Percentiles rank a stretch among this genome's conserved stretches.
Conservation (phyloP, 2,797 vertebrate genomes). For the Toxotes lorentzi region DNA sequence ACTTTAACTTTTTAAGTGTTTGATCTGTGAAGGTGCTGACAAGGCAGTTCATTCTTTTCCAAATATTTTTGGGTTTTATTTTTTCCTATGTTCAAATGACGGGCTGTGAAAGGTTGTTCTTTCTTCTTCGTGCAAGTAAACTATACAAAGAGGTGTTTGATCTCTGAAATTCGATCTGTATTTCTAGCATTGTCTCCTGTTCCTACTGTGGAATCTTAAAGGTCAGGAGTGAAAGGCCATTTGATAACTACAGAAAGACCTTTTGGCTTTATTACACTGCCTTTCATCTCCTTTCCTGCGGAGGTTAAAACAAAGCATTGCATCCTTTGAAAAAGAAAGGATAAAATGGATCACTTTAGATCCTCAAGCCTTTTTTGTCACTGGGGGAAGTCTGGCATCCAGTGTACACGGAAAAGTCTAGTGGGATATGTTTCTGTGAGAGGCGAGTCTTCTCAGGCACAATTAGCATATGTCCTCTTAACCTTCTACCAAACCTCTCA, state of each 20-base stretch:
- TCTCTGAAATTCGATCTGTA: constrained; percentile 84
- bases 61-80: constrained; percentile 64
- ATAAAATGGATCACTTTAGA: constrained; percentile 82
- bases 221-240: constrained; percentile 88
- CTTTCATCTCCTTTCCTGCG: constrained; percentile 85
- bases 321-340: constrained; percentile 80
- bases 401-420: constrained; percentile 71
- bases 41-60: constrained; percentile 62
- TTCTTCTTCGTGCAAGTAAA: constrained; percentile 79
- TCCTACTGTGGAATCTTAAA: constrained; percentile 88
- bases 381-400: constrained; percentile 74
- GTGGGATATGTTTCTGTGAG: constrained; percentile 73
- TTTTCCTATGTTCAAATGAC: constrained; percentile 61
- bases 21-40: constrained; percentile 60
- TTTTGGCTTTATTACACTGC: constrained; percentile 83
- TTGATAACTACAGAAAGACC: constrained; percentile 87
- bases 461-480: constrained; percentile 83
- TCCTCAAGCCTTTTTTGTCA: constrained; percentile 72
- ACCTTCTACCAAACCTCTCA: constrained; percentile 77
- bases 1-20: constrained; percentile 59
- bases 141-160: constrained; percentile 83
- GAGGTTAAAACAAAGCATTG: constrained; percentile 84
- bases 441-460: constrained; percentile 63
- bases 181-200: constrained; percentile 84
- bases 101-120: constrained; percentile 74